These are phyloP conservation scores for Dipus sagitta DNA, from an alignment of 2,797 vertebrate genomes.

Conservation along the genomic window DNA sequence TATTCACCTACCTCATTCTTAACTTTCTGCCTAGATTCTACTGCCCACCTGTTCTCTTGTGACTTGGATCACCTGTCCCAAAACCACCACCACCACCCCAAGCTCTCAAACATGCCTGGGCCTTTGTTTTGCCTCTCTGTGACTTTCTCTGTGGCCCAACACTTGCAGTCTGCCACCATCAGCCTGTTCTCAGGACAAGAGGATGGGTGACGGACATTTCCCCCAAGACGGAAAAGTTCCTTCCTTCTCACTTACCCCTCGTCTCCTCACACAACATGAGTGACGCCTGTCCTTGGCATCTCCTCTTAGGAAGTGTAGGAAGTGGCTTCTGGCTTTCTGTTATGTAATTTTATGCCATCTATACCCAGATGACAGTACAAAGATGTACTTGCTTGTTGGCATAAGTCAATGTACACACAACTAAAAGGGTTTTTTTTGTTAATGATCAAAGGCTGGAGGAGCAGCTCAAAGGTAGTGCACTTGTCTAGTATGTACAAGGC, in stretches of 20 bases:
- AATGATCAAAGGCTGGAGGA: background rate
- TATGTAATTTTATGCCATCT: background rate
- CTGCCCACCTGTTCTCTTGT: no score
- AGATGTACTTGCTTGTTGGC: slow-evolving; percentile 24
- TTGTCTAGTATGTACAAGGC: background rate
- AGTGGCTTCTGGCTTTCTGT: background rate
- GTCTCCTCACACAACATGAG: no score
- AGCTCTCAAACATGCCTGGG: no score
- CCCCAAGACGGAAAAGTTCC: background rate
- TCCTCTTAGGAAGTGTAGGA: background rate
- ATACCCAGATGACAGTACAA: background rate
- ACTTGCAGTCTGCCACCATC: background rate
- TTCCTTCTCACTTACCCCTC: background rate
- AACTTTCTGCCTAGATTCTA: no score
- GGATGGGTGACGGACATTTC: background rate
- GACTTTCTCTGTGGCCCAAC: background rate
- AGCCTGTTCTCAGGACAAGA: background rate
- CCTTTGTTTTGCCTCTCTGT: background rate
- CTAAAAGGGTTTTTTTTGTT: slow-evolving; percentile 37
- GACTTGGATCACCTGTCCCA: no score
- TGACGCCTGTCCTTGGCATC: background rate
- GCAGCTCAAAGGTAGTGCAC: background rate
- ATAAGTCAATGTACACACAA: background rate
- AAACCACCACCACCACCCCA: no score
- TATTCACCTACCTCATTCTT: no score